Base-by-base conservation (phyloP, 2,797 vertebrate genomes). In the Diglossa cyanea region DNA sequence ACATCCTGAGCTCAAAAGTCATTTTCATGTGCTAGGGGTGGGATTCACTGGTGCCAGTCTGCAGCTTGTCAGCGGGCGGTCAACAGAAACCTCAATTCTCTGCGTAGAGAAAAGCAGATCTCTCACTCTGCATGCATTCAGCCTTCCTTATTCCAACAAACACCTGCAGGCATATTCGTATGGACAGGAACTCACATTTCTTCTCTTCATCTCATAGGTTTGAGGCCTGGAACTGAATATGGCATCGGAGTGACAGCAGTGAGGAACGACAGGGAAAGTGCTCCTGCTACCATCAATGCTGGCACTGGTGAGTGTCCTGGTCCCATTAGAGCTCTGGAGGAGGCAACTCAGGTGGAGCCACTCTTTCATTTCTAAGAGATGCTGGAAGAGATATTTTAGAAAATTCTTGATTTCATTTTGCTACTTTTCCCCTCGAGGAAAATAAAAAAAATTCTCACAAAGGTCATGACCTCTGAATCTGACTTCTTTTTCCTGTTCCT, bases 181-280 rank as follows among this genome's bases (percentile, higher is more conserved):
- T 39, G 30, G 21, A 6, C 45, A 83, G 28, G 35, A 50, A 20
- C 13, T 93, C 23, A 37, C 7, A 18, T 28, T 51, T 67, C 70
- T 54, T 8, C 26, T 31, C 4, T 2, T 95, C 47, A 25, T 70
- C 65, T 74, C 35, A 5, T 62, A 99, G 99, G 98, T 95, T 97
- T 99, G 95, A 99, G 98, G 83, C 99, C 99, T 2, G 99, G 99
- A 65, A 99, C 98, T 1, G 99, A 99, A 94, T 99, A 99, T 7
- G 99, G 99, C n/a, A 99, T 99, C 97, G 99, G 99, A 26, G 98
- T 99, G 94, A 99, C 99, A 2, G 99, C 99, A 2, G 98, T 99
- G 91, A 99, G 99, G 91, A 98, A 98, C 1, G 98, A 99, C 96
- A 98, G 98, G 67, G 99, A 99, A 97, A 99, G 99, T 28, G 93